Conservation (phyloP, 2,888 invertebrate genomes). For the Agonopterix subpropinquella region DNA sequence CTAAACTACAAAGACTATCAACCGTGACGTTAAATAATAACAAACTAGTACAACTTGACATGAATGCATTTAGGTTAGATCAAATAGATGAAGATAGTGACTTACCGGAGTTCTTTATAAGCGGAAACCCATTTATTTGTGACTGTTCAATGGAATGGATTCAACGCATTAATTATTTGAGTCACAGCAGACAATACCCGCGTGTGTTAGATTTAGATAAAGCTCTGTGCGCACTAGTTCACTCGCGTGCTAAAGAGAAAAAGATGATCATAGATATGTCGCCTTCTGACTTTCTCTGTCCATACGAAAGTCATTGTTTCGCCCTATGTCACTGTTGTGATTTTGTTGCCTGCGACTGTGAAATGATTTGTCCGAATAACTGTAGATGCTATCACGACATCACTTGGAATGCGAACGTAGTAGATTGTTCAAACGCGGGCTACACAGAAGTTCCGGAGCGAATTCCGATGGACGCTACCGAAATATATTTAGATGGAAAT, state of each 20-base stretch:
- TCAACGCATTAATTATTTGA: slow-evolving; percentile 85
- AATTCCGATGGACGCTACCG: slow-evolving; percentile 93
- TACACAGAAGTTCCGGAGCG: slow-evolving; percentile 83
- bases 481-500: slow-evolving; percentile 91
- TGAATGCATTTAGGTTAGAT: slow-evolving; percentile 82
- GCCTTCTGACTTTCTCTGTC: slow-evolving; percentile 86
- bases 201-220: slow-evolving; percentile 87
- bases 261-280: slow-evolving; percentile 82
- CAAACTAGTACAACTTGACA: slow-evolving; percentile 82
- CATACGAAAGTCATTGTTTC: slow-evolving; percentile 88
- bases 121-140: slow-evolving; percentile 89
- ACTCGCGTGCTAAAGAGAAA: slow-evolving; percentile 80
- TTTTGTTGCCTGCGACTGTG: slow-evolving; percentile 92
- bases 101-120: slow-evolving; percentile 86
- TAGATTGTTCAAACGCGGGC: slow-evolving; percentile 86
- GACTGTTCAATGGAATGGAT: slow-evolving; percentile 94
- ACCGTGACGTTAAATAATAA: slow-evolving; percentile 86
- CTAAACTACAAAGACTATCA: slow-evolving; percentile 79
- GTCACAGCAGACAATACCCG: slow-evolving; percentile 84
- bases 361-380: slow-evolving; percentile 91
- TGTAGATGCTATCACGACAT: slow-evolving; percentile 92
- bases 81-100: slow-evolving; percentile 81
- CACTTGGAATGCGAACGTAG: slow-evolving; percentile 89
- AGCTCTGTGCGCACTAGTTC: slow-evolving; percentile 84
- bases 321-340: slow-evolving; percentile 93